Conservation (phyloP, 2,888 invertebrate genomes). For the Drosophila niveifrons region DNA sequence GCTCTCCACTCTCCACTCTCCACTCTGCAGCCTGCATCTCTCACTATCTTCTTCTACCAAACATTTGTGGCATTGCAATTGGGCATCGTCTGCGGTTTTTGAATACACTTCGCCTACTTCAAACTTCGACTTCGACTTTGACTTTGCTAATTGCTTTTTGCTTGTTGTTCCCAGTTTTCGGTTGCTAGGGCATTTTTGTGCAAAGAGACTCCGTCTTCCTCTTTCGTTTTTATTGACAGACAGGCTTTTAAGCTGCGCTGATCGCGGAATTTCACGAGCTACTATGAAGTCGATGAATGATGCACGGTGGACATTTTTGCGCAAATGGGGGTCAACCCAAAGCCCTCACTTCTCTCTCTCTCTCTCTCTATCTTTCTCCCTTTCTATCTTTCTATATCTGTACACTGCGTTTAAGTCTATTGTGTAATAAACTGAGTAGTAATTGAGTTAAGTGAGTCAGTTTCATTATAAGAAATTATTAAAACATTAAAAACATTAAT, state of each 20-base stretch:
- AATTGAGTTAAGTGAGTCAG: no score
- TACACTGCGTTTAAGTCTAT: no score
- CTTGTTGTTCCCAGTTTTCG: conserved; percentile 60
- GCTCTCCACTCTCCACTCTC: neutral
- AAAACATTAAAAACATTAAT: no score
- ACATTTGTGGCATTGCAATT: conserved; percentile 64
- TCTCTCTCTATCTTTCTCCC: neutral
- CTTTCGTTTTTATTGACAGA: conserved; percentile 67
- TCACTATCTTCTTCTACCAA: conserved; percentile 5
- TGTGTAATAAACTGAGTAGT: no score
- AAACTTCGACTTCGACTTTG: conserved; percentile 38
- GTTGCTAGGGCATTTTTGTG: conserved; percentile 57
- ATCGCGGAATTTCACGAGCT: conserved; percentile 70
- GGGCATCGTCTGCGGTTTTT: conserved; percentile 52
- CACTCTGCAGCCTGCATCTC: neutral
- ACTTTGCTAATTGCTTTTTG: conserved; percentile 71
- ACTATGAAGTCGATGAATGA: conserved; percentile 37
- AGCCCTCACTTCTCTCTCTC: neutral
- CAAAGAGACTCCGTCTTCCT: conserved; percentile 14
- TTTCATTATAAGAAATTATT: no score
- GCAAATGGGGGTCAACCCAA: conserved; percentile 33
- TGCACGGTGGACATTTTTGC: conserved; percentile 2
- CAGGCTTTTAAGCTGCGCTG: conserved; percentile 69
- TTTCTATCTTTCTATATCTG: neutral
- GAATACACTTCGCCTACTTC: conserved; percentile 24